Conservation (phyloP, 2,888 invertebrate species). For the Dyspetes luteomarginatus region DNA sequence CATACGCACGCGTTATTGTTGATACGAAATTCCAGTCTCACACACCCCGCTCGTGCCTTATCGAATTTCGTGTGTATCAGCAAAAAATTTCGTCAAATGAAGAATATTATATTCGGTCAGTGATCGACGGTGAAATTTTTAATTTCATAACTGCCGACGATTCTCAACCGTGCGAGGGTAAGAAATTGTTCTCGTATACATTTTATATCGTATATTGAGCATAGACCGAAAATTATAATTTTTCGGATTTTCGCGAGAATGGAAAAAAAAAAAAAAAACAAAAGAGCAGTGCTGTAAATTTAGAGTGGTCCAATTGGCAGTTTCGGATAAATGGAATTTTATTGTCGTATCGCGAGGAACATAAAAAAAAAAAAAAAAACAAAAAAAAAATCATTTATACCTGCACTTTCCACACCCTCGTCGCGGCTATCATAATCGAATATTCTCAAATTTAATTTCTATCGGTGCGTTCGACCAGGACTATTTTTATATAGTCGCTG, state of each 20-base stretch:
- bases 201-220: no score
- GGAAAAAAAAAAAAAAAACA: slow-evolving; percentile 20
- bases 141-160: not conserved
- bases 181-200: no score
- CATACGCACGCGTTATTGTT: slow-evolving; percentile 3
- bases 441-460: slow-evolving; percentile 83
- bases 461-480: slow-evolving; percentile 75
- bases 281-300: slow-evolving; percentile 53
- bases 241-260: no score
- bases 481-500: not conserved
- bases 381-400: slow-evolving; percentile 16
- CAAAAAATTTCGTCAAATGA: slow-evolving; percentile 5
- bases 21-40: slow-evolving; percentile 1
- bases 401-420: not conserved
- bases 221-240: no score
- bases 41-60: not conserved
- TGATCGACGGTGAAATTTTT: not conserved
- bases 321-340: slow-evolving; percentile 64
- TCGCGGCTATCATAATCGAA: slow-evolving; percentile 80
- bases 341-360: slow-evolving; percentile 65
- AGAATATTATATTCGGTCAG: not conserved
- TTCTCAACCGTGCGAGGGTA: no score
- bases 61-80: slow-evolving; percentile 7
- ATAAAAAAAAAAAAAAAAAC: slow-evolving; percentile 35
- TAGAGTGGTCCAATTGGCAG: slow-evolving; percentile 59